Conservation (phyloP, 2,888 invertebrate species). For the Heliconius sara region DNA sequence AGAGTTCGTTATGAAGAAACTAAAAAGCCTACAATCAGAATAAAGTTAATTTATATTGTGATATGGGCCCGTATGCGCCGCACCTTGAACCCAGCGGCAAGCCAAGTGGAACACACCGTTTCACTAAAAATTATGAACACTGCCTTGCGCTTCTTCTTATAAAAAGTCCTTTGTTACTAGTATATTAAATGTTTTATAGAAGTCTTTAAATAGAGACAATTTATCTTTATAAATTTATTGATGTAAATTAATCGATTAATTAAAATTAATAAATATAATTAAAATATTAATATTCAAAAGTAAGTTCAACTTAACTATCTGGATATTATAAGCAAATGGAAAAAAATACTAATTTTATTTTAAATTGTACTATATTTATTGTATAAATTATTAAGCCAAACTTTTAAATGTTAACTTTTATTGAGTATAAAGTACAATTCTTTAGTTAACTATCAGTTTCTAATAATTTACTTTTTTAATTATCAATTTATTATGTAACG, state of each 20-base stretch:
- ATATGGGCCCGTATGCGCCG: conserved; percentile 37
- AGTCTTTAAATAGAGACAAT: neutral
- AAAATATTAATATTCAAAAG: neutral
- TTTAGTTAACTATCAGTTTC: neutral
- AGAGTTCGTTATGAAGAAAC: conserved; percentile 8
- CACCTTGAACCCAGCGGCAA: conserved; percentile 36
- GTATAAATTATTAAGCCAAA: neutral
- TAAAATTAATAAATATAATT: neutral
- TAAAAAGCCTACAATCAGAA: conserved; percentile 29
- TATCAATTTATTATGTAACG: neutral
- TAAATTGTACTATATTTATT: neutral
- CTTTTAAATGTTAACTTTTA: neutral
- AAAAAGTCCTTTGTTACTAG: neutral
- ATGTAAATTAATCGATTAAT: conserved; percentile 11
- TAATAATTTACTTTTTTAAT: neutral
- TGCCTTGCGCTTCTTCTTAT: conserved; percentile 6
- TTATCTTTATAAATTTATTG: neutral
- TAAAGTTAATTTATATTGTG: conserved; percentile 27
- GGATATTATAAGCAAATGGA: no score
- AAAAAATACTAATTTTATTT: no score
- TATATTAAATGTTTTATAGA: neutral
- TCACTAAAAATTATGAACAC: conserved; percentile 23
- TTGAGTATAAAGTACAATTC: neutral
- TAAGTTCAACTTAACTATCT: no score
- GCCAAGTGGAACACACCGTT: conserved; percentile 25